Base-by-base conservation (phyloP, 2,113 vertebrate species). In the Cottus gobio region DNA sequence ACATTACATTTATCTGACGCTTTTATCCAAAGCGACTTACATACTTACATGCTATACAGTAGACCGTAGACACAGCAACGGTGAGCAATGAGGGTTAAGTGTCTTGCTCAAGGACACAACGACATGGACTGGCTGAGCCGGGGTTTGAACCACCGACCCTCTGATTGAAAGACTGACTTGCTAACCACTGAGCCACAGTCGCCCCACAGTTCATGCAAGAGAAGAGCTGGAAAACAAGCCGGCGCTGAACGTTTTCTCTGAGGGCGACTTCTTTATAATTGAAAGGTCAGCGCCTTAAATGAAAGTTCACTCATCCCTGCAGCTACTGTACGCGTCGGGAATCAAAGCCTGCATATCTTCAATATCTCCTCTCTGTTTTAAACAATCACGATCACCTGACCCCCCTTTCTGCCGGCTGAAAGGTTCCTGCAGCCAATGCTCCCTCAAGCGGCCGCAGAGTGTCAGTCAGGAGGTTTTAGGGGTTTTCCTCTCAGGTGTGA, bases 281-380 rank as follows among this genome's bases (percentile, higher is more conserved):
- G 58, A 87, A 89, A 89, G 85, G 85, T 85, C 85, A 83, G n/a
- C 22, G 22, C 58, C 52, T 18, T 72, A 68, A 77, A 77, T 71
- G 81, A 82, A 78, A 82, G 71, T 66, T 75, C 83, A 76, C 2
- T 5, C 42, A 0, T 16, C 48, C 69, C 85, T 52, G 71, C 50
- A 75, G 78, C 74, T n/a, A 10, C 24, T 28, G 26, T n/a, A 8
- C 5, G 56, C 42, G 58, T 87, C 60, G 57, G 57, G 67, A 78
- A 46, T 39, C 83, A 75, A 57, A 79, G 57, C 75, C 9, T 42
- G 22, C 57, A 4, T n/a, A n/a, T n/a, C n/a, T n/a, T n/a, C n/a
- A n/a, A n/a, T n/a, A n/a, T n/a, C n/a, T n/a, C n/a, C n/a, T n/a
- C n/a, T n/a, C n/a, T n/a, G n/a, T n/a, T n/a, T 37, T 37, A 11